Percentiles rank a stretch among this genome's conserved stretches.
Evolutionary conservation across 2,797 vertebrate genomes (phyloP).

Genomic region (Crypturellus tataupa): DNA sequence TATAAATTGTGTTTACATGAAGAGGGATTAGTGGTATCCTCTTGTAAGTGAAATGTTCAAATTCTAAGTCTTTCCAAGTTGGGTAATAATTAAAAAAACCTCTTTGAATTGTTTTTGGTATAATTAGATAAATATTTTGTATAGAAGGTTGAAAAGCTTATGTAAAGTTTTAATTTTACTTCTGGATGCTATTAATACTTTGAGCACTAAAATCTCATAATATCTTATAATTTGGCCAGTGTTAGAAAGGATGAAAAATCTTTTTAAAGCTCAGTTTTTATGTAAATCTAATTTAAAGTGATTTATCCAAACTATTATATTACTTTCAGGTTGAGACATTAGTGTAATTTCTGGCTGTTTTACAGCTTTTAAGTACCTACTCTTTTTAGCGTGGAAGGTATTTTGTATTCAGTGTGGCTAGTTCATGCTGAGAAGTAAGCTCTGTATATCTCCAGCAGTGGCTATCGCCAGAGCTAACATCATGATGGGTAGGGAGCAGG

Average conservation of each 20-base stretch:
- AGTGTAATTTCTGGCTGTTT: background rate
- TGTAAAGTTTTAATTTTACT: background rate
- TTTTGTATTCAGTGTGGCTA: background rate
- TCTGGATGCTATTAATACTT: background rate
- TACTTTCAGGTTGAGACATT: background rate
- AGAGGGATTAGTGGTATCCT: background rate
- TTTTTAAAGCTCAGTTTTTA: background rate
- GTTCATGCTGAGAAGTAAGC: background rate
- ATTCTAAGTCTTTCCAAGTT: no score
- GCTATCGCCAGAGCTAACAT: background rate
- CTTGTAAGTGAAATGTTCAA: background rate
- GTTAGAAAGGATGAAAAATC: background rate
- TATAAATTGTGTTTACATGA: background rate
- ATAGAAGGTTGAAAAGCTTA: background rate
- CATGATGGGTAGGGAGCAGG: background rate
- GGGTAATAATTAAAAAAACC: background rate
- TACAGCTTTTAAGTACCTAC: background rate
- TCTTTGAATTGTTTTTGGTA: background rate
- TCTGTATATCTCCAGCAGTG: rapidly evolving
- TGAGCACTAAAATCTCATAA: background rate
- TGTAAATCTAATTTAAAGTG: background rate
- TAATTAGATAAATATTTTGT: background rate
- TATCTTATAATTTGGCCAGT: background rate
- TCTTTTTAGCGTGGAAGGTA: background rate
- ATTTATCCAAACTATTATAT: background rate